Evolutionary conservation across 1,140 invertebrate species (phyloP), one percentile per base, ranked within the genome.

Genomic region (Polypedilum pembai): DNA sequence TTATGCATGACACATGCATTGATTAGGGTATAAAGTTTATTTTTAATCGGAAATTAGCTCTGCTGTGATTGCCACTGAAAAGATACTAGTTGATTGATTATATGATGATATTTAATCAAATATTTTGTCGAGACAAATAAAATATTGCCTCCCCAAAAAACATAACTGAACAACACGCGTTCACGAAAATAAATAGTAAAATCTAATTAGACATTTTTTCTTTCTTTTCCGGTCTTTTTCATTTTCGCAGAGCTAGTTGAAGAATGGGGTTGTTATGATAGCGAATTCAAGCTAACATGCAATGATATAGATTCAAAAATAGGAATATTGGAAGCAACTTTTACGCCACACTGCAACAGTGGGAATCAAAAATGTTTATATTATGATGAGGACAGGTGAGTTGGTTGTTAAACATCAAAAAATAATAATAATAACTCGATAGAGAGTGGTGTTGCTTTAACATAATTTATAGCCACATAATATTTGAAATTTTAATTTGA

Each of bases 241-340:
- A 56, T 56, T 80, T 76, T 84, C 83, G 8, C 82, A 85, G 84
- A 86, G 82, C 83, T 85, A 74, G 84, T 86, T 18, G 84, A 85
- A 77, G 84, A 85, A 76, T 83, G 83, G 77, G 80, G 80, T 77
- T 85, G 84, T 74, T 78, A 84, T 77, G 81, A 84, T 76, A 80
- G 78, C 75, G 81, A 82, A 75, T 83, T 86, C 76, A 80, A 84
- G 4, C 78, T 86, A 7, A 85, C 83, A 1, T 86, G 85, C 77
- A 81, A 83, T 8, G 80, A 84, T 7, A 75, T 86, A 73, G 83
- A 85, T 78, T 81, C 82, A 5, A 83, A 84, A 76, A 83, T 86
- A 20, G 85, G 84, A 4, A 79, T 86, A 5, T 78, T 86, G 73
- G 84, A 86, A 74, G 84, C 84, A 5, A 83, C 82, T 79, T 85